phyloP scores from a whole-genome alignment of 2,113 vertebrate genomes.

The Pardalotus punctatus region DNA sequence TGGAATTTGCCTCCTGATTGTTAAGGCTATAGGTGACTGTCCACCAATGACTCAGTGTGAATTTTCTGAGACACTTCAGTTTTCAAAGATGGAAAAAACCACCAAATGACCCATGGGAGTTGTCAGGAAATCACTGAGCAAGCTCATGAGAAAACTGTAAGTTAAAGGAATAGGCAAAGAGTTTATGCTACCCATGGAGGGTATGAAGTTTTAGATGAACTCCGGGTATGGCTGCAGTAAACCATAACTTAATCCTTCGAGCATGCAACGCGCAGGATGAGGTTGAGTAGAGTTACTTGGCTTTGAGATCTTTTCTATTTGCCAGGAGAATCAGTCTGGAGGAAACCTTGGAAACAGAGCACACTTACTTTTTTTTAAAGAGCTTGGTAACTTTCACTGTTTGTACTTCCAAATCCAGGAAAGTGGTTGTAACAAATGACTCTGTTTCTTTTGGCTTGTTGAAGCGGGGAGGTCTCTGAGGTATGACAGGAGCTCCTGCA shows the following conservation, averaged over 20 bases:
- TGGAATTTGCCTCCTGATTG: neutral
- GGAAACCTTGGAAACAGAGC: neutral
- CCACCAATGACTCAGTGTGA: neutral
- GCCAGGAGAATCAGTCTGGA: neutral
- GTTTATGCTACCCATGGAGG: neutral
- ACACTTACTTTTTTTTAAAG: neutral
- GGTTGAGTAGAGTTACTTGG: slow-evolving; percentile 6
- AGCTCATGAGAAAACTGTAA: neutral
- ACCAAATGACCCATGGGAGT: neutral
- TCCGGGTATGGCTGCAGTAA: neutral
- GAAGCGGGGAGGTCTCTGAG: neutral
- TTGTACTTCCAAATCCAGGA: neutral
- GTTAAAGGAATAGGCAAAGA: neutral
- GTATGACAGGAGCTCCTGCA: neutral
- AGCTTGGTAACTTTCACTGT: neutral
- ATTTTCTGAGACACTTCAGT: neutral
- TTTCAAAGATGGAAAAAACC: neutral
- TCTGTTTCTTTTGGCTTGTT: neutral
- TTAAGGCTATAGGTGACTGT: neutral
- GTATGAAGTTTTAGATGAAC: neutral
- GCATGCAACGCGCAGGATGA: fast-evolving
- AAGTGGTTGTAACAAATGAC: neutral
- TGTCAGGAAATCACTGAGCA: neutral
- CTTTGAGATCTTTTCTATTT: neutral
- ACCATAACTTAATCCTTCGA: neutral